Evolutionary conservation across 2,888 invertebrate species (phyloP).

Genomic region (Agrochola circellaris): DNA sequence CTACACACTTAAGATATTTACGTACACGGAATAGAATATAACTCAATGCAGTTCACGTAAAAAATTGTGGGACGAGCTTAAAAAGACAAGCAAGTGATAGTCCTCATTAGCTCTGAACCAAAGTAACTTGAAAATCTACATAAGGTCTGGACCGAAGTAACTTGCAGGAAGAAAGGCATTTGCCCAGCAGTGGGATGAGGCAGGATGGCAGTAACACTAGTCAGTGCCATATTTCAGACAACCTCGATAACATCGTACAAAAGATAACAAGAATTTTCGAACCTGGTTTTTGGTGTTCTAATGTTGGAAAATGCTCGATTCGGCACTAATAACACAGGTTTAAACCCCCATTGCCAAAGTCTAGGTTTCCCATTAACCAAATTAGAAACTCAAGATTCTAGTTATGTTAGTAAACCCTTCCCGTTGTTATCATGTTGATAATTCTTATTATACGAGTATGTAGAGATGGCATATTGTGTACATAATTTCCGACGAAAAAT

Average conservation of each 20-base stretch:
- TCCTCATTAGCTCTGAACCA: neutral
- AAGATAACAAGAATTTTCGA: neutral
- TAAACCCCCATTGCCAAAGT: neutral
- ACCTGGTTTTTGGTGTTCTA: neutral
- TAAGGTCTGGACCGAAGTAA: neutral
- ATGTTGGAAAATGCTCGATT: neutral
- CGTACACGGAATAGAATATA: conserved; percentile 1
- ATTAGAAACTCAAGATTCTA: neutral
- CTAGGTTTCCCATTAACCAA: neutral
- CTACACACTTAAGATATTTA: neutral
- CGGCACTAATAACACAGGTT: neutral
- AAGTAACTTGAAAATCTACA: neutral
- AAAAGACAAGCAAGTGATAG: neutral
- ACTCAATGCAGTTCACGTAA: neutral
- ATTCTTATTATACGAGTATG: neutral
- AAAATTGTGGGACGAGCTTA: neutral
- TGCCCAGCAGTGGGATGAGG: neutral
- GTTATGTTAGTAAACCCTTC: neutral
- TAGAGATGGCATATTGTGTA: neutral
- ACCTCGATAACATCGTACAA: neutral
- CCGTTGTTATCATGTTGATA: neutral
- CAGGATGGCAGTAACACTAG: neutral
- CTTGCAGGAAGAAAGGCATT: no score
- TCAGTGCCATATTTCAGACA: neutral
- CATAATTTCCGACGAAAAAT: neutral